Evolutionary conservation across 2,113 vertebrate species (phyloP), one percentile per base, ranked within the genome.

Genomic region (Oryzias melastigma): DNA sequence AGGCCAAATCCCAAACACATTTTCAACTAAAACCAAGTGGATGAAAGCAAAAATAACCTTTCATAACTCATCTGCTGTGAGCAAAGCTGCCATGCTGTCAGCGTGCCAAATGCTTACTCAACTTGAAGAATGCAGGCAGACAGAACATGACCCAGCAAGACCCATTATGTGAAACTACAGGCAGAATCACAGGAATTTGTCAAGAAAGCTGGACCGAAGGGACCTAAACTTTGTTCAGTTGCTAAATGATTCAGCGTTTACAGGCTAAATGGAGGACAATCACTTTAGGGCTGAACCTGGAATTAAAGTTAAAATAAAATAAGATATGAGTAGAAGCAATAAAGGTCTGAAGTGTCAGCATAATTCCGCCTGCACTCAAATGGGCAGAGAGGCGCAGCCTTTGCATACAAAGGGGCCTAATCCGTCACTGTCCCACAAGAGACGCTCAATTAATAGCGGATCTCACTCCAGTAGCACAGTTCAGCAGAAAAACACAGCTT

Each of bases 391-490:
- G 46, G 60, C 60, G 51, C 16, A 40, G 47, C 42, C 35, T 62
- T 52, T 46, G 60, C 67, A 76, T 71, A 65, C 52, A 64, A 71
- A 79, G 55, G 4, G 5, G 45, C 50, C 62, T 70, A 43, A 77
- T 63, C 19, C 50, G 50, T 62, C 27, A 46, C 47, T 14, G 50
- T 63, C 40, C 46, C 58, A 57, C 54, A 35, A 41, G 8, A 46
- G 16, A 56, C 12, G 4, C 14, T 46, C 3, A 4, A 64, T 61
- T 60, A 73, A 66, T 61, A 67, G 52, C 52, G 54, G 27, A 61
- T 68, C 52, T 52, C 49, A 56, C n/a, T 20, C 49, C 18, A 3
- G 66, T 47, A 14, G 20, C 40, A 22, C 2, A 44, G 44, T 52
- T 74, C 62, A 64, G 58, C 63, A 69, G 43, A 51, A 56, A 5